Evolutionary conservation across 2,888 invertebrate genomes (phyloP), one percentile per base, ranked within the genome.

Genomic region (Acronicta alni): DNA sequence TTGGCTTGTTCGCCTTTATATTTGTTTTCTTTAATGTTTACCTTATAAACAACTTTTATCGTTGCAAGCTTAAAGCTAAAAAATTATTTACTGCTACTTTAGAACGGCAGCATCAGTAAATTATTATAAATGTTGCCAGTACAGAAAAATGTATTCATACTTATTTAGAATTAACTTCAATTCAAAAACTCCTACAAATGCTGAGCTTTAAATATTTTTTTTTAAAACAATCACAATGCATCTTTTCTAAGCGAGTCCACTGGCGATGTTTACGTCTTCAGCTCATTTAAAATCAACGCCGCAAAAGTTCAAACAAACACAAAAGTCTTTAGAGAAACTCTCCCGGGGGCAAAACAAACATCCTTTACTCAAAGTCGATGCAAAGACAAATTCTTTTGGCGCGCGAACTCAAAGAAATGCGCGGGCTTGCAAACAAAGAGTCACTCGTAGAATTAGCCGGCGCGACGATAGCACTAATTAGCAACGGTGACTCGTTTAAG

Each of bases 361-460:
- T 84, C 87, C 89, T 88, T 86, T 89, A 81, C 85, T 85, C 86
- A 89, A 92, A 92, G 90, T 91, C 89, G 87, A 83, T 83, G 88
- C 88, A 92, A 92, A 93, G 93, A 92, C 91, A 93, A 92, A 92
- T 92, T 93, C 93, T 93, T 93, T 92, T 88, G 88, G 89, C 87
- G 89, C 91, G 88, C 83, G 74, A 88, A 87, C 90, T 91, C 92
- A 94, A 93, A 93, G 92, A 92, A 90, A 81, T 81, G 86, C 77
- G 81, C 88, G 83, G 84, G 81, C 83, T 77, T 70, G 86, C 87
- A 88, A 91, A 93, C 93, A 94, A 94, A 93, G 90, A 89, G 86
- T 89, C 89, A 86, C 89, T 90, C 88, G 88, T 87, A 85, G 92
- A 92, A 93, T 93, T 93, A 93, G 93, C 92, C 84, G 77, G 73